These are phyloP conservation scores for Rhogogaster chlorosoma DNA, from an alignment of 2,888 invertebrate species.

Conservation along the genomic window DNA sequence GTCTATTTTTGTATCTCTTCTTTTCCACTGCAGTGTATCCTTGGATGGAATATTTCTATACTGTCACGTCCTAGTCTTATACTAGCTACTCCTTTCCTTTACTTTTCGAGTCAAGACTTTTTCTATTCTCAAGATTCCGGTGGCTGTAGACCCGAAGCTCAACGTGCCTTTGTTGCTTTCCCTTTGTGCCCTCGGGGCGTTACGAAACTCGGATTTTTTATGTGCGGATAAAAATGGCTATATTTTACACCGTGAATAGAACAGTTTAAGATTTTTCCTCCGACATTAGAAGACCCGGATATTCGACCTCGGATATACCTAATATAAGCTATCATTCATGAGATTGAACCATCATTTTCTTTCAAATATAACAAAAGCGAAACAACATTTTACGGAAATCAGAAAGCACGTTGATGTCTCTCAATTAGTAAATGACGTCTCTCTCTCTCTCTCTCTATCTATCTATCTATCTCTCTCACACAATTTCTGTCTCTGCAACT, in stretches of 20 bases:
- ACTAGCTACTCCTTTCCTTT: constrained; percentile 5
- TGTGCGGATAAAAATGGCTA: constrained; percentile 2
- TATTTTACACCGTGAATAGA: constrained; percentile 24
- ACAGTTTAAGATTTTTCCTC: constrained; percentile 27
- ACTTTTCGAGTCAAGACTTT: not conserved
- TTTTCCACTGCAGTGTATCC: not conserved
- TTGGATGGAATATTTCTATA: not conserved
- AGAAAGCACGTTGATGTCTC: not conserved
- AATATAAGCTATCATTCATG: not conserved
- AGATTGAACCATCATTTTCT: not conserved
- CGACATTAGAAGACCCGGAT: not conserved
- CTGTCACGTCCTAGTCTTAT: constrained; percentile 9
- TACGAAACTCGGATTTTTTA: constrained; percentile 24
- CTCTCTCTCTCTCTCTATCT: not conserved
- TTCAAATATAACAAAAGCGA: not conserved
- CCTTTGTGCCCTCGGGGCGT: constrained; percentile 16
- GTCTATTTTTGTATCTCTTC: not conserved
- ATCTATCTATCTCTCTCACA: not conserved
- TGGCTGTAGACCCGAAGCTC: constrained; percentile 21
- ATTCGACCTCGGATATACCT: not conserved
- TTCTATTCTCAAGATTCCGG: constrained; percentile 36
- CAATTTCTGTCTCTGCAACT: not conserved
- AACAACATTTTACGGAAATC: not conserved
- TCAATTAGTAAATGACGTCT: constrained; percentile 36
- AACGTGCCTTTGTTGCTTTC: constrained; percentile 43